Base-by-base conservation (phyloP, 1,140 invertebrate genomes). In the Conus betulinus region DNA sequence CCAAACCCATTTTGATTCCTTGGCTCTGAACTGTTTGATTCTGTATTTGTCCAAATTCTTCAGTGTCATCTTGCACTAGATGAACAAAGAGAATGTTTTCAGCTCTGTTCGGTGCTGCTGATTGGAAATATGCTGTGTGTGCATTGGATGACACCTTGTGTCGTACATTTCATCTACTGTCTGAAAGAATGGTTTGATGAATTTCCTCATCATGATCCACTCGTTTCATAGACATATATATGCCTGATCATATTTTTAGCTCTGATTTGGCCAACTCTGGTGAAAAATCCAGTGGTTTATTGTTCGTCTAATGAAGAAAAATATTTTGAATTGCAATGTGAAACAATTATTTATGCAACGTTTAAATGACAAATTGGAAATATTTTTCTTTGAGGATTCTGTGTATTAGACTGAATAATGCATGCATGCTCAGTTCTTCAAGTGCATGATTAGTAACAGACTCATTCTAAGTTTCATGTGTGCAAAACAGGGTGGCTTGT, bases 71-170 rank as follows among this genome's bases (percentile, higher is more conserved):
- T 71, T 71, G 67, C 67, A 71, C 67, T 3, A 71, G 67, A 71
- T 20, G 3, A 71, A 13, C 13, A 23, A 71, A 20, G 67, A 71
- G 67, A 71, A 71, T 71, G 67, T 71, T 71, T 71, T 13, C 67
- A 20, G 67, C 67, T 71, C 13, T 71, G 67, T 13, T 71, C 23
- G 20, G 67, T 71, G 67, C 67, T 71, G 11, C 67, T 71, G 67
- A 71, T 71, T 71, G 67, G 67, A 71, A 71, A 23, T 71, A 23
- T 71, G 67, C 67, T 71, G 23, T 71, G 67, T 71, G 67, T 71
- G 67, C 23, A 7, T 6, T 71, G 11, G 67, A 23, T 71, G 67
- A 23, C 67, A 71, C 67, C 67, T 20, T 63, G 60, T 71, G 67
- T 71, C 67, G 13, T 71, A 17, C 67, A n/a, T 20, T 71, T 13